Evolutionary conservation across 2,113 vertebrate species (phyloP).

Genomic region (Steatornis caripensis): DNA sequence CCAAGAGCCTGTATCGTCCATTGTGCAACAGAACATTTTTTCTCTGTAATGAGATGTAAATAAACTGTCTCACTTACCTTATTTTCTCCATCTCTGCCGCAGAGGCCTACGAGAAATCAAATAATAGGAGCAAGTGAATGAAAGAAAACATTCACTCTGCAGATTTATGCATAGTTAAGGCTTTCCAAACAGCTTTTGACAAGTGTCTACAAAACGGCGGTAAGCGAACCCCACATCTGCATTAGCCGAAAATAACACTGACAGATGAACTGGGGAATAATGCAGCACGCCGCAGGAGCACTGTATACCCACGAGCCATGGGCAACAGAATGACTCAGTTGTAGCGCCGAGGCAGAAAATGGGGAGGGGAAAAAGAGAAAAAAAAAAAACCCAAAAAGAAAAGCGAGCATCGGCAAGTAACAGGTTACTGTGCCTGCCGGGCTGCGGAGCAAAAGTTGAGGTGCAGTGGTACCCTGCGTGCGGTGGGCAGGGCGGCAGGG

Average conservation of each 20-base stretch:
- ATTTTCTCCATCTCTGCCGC: constrained; percentile 84
- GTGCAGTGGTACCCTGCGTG: neutral
- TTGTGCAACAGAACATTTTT: constrained; percentile 41
- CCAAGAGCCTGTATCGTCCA: neutral
- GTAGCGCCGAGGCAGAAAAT: constrained; percentile 62
- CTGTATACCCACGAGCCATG: constrained; percentile 63
- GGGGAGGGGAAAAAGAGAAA: neutral
- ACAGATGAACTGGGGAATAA: constrained; percentile 68
- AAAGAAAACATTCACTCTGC: constrained; percentile 59
- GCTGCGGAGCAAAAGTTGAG: constrained; percentile 64
- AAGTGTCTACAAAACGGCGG: constrained; percentile 22
- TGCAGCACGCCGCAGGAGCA: constrained; percentile 67
- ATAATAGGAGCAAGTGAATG: constrained; percentile 73
- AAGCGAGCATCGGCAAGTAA: constrained; percentile 66
- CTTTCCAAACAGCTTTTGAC: constrained; percentile 46
- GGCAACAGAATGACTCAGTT: constrained; percentile 73
- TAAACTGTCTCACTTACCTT: constrained; percentile 79
- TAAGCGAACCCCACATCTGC: constrained; percentile 55
- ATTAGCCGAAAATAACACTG: constrained; percentile 38
- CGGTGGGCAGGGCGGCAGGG: constrained; percentile 14
- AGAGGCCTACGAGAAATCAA: constrained; percentile 82
- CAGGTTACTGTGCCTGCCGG: constrained; percentile 73
- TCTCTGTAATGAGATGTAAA: constrained; percentile 38
- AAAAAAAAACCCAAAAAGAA: no score
- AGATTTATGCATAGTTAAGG: constrained; percentile 67